Base-by-base conservation (phyloP, 2,888 invertebrate genomes). In the Lasioglossum morio region DNA sequence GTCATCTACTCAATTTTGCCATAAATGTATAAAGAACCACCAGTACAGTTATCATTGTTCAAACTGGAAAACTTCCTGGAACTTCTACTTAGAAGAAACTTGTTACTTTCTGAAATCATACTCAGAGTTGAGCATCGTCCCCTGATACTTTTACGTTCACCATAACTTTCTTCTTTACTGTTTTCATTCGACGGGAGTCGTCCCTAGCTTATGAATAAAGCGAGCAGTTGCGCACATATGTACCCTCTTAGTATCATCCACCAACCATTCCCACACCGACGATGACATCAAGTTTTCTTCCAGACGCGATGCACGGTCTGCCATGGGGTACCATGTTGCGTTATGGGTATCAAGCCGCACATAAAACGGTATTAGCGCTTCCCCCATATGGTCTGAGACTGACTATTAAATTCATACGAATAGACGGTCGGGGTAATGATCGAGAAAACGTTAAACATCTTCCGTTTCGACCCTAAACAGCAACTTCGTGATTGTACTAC, bases 331-430 rank as follows among this genome's bases (percentile, higher is more conserved):
- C 92, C 93, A 93, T 93, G 92, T 93, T 94, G 94, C 94, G 93
- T 92, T 94, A 94, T 89, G 93, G 92, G 90, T 92, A 94, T 94
- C 93, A 91, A 90, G 87, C 89, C 87, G 90, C 85, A 89, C 94
- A 94, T 94, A 94, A 94, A 94, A 89, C 90, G 92, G 94, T 91
- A 94, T 94, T 94, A 94, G 90, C 91, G 90, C 92, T 90, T 93
- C 92, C 92, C 93, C 94, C 93, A 92, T 93, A 93, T 93, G 94
- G 91, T 87, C 85, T 86, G 87, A 19, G 72, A 83, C 86, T 79
- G 88, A 40, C 88, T 87, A 27, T 60, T 69, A 69, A 87, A 84
- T 87, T 89, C 87, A 88, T 78, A 87, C 84, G 70, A 75, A 77
- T 70, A 69, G 73, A 77, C 43, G 76, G 34, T 48, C 72, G 81